Base-by-base conservation (phyloP, 2,113 vertebrate species). In the Tricholaema leucomelas region DNA sequence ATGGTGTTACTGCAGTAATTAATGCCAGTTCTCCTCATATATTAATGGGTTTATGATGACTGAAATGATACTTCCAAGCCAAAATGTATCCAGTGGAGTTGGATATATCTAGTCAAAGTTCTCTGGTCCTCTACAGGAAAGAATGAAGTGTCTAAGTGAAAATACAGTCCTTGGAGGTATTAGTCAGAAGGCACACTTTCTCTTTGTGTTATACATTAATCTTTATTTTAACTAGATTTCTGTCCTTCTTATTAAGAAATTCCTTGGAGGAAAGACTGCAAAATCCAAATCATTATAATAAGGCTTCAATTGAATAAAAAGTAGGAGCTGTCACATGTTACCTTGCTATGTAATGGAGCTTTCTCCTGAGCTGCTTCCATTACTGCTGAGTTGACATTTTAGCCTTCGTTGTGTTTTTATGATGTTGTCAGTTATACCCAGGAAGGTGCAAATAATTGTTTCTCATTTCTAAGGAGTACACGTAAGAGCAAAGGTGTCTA, bases 41-140 rank as follows among this genome's bases (percentile, higher is more conserved):
- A 88, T 94, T 93, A 95, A 95, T 96, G 64, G 9, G 79, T 96
- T 96, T 94, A 87, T 87, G 93, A 95, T 97, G 94, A 90, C 90
- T 92, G 88, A 94, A 93, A 95, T 59, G 12, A 44, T 94, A 94
- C 94, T 96, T 76, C 88, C 79, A 15, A 63, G 59, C 90, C 93
- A 76, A 95, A 92, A 96, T 95, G 83, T 75, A 85, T 96, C 93
- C 90, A 81, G 82, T 88, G 93, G 88, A 77, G 86, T 87, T 96
- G 87, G 72, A 91, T 92, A 82, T 88, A 94, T 96, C 96, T 96
- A 96, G 91, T 95, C 81, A 87, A 95, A 96, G 60, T 96, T 91
- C 93, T 96, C 78, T 79, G 77, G 72, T 93, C 85, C 55, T 65
- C 65, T 93, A 48, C 27, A 80, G 83, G 4, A 36, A 84, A 58